Conservation (phyloP, 2,888 invertebrate genomes). For the Acanthosepion esculentum region DNA sequence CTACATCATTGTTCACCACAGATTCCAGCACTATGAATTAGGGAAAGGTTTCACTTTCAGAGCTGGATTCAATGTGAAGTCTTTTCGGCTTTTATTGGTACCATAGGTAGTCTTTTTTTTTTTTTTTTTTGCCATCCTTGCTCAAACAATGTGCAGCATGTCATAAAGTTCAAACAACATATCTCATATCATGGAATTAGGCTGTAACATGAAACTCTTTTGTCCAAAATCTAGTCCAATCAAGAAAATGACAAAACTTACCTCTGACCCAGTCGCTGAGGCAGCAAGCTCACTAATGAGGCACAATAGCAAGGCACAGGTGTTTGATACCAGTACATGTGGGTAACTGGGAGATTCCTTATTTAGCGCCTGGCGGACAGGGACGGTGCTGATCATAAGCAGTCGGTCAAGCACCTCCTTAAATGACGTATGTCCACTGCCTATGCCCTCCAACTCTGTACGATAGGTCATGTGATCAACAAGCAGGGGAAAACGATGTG, state of each 20-base stretch:
- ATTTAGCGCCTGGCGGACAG: constrained; percentile 80
- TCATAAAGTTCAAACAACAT: too few species aligned
- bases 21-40: too few species aligned
- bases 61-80: too few species aligned
- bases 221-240: too few species aligned
- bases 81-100: too few species aligned
- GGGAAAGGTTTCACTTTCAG: too few species aligned
- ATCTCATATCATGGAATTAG: too few species aligned
- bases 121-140: too few species aligned
- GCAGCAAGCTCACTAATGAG: constrained; percentile 91
- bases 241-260: constrained; percentile 72
- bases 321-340: constrained; percentile 76
- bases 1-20: too few species aligned
- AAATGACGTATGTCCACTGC: constrained; percentile 79
- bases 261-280: constrained; percentile 83
- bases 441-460: constrained; percentile 76
- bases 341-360: constrained; percentile 76
- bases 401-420: constrained; percentile 88
- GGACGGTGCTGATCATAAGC: constrained; percentile 86
- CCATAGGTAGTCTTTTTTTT: too few species aligned
- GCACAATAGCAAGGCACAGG: constrained; percentile 81
- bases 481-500: constrained; percentile 83
- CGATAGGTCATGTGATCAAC: constrained; percentile 87
- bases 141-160: too few species aligned
- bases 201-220: too few species aligned